Evolutionary conservation across 2,888 invertebrate species (phyloP).

Genomic region (Cephus runcator): DNA sequence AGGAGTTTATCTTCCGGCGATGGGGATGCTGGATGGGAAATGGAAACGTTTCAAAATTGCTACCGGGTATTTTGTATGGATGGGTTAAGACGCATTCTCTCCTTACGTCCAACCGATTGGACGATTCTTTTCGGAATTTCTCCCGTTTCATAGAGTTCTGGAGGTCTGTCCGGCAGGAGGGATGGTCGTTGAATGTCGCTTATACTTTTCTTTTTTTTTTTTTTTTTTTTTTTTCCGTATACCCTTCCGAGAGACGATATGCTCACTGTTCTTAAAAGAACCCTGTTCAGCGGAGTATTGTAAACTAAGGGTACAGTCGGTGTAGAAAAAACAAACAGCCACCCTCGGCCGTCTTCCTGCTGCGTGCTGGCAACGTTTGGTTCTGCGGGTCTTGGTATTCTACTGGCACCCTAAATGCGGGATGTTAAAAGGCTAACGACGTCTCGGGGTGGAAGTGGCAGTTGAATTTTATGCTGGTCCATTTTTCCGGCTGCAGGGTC

Average conservation of each 20-base stretch:
- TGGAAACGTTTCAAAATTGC: slow-evolving; percentile 42
- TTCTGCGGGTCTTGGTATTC: neutral
- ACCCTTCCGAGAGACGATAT: neutral
- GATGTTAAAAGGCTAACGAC: neutral
- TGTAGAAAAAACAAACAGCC: neutral
- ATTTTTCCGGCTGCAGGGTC: neutral
- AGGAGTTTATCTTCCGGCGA: slow-evolving; percentile 54
- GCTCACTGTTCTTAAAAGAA: neutral
- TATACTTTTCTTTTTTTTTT: neutral
- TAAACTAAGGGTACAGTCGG: neutral
- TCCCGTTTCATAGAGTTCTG: neutral
- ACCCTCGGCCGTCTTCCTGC: neutral
- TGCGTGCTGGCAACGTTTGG: neutral
- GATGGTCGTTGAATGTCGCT: neutral
- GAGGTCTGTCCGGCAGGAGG: neutral
- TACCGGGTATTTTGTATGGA: slow-evolving; percentile 28
- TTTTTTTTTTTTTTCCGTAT: neutral
- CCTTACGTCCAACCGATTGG: neutral
- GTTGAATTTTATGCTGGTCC: neutral
- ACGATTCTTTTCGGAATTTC: neutral
- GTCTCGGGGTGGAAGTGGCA: neutral
- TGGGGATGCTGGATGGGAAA: slow-evolving; percentile 46
- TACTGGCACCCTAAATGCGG: neutral
- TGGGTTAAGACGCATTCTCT: neutral
- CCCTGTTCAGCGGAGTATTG: neutral